Evolutionary conservation across 2,113 vertebrate genomes (phyloP).

Genomic region (Pedionomus torquatus): DNA sequence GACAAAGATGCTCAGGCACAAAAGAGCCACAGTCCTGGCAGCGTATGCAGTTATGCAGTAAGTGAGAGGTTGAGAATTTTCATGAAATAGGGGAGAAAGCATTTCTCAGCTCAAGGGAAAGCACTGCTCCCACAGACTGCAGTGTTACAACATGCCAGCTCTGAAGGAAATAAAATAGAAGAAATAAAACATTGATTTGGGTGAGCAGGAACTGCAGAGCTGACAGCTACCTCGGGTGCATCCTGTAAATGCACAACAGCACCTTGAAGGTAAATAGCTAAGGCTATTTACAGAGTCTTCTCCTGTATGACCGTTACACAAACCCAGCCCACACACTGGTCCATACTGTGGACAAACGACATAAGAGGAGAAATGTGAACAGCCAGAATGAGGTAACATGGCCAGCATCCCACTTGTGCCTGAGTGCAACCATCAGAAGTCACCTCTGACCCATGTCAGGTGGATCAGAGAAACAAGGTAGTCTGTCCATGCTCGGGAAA

Average conservation of each 20-base stretch:
- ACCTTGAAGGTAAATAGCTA: background rate
- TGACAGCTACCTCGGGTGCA: background rate
- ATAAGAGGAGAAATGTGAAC: background rate
- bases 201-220: conserved; percentile 18
- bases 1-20: background rate
- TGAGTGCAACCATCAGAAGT: accelerated
- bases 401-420: accelerated
- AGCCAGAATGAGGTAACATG: background rate
- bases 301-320: background rate
- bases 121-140: background rate
- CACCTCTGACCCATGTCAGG: background rate
- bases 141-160: background rate
- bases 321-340: background rate
- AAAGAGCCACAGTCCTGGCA: background rate
- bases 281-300: background rate
- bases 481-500: accelerated
- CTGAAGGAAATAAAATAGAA: background rate
- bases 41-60: background rate
- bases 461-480: background rate
- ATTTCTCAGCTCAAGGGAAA: background rate
- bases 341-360: background rate
- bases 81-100: background rate
- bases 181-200: background rate
- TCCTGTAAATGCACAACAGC: background rate
- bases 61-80: background rate